These are phyloP conservation scores for Pangasius djambal DNA, from an alignment of 2,797 vertebrate species.

Conservation along the genomic window DNA sequence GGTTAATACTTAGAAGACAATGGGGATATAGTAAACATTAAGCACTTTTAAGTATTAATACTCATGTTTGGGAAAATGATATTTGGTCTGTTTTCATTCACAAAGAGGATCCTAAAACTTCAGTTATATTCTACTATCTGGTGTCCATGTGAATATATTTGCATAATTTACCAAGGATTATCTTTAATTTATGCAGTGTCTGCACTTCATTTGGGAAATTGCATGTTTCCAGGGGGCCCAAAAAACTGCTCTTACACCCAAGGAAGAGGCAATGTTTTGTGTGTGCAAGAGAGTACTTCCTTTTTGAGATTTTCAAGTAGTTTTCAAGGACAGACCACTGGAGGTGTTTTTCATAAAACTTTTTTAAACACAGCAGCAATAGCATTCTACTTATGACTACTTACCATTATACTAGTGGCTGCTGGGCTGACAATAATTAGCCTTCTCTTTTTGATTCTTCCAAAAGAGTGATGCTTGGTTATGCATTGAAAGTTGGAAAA, in stretches of 20 bases:
- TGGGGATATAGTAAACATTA: neutral
- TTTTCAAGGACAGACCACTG: neutral
- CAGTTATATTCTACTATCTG: constrained; percentile 62
- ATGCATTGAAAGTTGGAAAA: neutral
- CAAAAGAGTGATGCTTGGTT: neutral
- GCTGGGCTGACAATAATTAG: neutral
- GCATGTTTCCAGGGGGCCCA: constrained; percentile 68
- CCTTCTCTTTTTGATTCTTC: neutral
- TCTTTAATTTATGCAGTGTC: constrained; percentile 79
- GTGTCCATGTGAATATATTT: constrained; percentile 73
- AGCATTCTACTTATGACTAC: neutral
- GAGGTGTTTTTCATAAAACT: neutral
- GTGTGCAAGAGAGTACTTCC: constrained; percentile 24
- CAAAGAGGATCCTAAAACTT: constrained; percentile 52
- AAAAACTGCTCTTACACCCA: constrained; percentile 67
- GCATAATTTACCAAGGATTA: constrained; percentile 80
- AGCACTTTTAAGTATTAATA: neutral
- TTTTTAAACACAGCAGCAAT: neutral
- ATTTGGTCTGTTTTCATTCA: constrained; percentile 11
- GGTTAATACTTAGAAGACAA: neutral
- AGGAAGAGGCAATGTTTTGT: constrained; percentile 61
- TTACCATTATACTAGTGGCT: neutral
- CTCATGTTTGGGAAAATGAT: neutral
- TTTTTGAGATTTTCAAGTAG: constrained; percentile 20
- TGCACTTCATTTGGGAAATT: constrained; percentile 74